Evolutionary conservation across 2,888 invertebrate genomes (phyloP), one percentile per base, ranked within the genome.

Genomic region (Dolomedes plantarius): DNA sequence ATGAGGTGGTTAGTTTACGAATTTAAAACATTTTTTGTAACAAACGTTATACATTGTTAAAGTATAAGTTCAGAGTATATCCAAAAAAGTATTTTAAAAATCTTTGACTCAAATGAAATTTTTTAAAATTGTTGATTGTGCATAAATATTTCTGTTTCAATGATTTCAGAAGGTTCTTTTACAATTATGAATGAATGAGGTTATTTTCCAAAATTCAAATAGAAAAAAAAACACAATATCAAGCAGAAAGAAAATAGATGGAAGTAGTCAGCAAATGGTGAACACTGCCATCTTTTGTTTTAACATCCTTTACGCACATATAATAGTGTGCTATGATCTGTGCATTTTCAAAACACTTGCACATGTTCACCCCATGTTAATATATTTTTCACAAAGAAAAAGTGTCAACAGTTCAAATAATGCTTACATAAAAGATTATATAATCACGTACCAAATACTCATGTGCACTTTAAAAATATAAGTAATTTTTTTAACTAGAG

Each of bases 281-380:
- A 46, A 46, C 64, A 79, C 78, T 71, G 78, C 71, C 71, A 79
- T 39, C 31, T 46, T 68, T 72, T 69, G 41, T 79, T 68, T 71
- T 16, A 32, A 29, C 41, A 46, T 62, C 19, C 23, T 32, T 71
- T 41, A 64, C 29, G 23, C 41, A 41, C 71, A 62, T 41, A 5
- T 2, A 46, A 11, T 6, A 46, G n/a, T 13, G n/a, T 16, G 46
- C 11, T 46, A 46, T n/a, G 16, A 46, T 6, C 13, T 46, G 46
- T n/a, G 46, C n/a, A 46, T 46, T 46, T 46, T 11, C 16, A 13
- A 46, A 46, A 16, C 46, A 36, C 36, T 36, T 36, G 36, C 36
- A 36, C 16, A 46, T n/a, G n/a, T n/a, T n/a, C n/a, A n/a, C n/a
- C n/a, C 7, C 46, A n/a, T 46, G 16, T 46, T n/a, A 46, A 46